These are phyloP conservation scores for Callionymus lyra DNA, from an alignment of 2,113 vertebrate species.

Conservation along the genomic window DNA sequence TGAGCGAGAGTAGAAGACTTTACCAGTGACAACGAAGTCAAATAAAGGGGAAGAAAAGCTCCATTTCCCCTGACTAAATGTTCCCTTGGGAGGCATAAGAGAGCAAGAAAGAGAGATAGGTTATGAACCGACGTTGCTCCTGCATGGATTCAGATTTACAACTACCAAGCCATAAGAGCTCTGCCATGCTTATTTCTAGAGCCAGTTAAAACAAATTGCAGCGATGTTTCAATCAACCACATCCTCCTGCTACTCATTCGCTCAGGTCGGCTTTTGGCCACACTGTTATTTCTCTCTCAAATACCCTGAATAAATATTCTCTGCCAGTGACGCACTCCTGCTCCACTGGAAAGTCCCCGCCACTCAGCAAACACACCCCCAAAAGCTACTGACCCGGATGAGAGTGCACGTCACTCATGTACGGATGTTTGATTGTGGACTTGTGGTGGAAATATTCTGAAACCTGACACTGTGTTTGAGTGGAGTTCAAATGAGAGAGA, in stretches of 20 bases:
- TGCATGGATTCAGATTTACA: constrained; percentile 61
- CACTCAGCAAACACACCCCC: constrained; percentile 1
- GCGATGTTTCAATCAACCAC: constrained; percentile 58
- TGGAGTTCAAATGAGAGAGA: constrained; percentile 45
- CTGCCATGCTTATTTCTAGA: constrained; percentile 64
- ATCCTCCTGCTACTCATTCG: constrained; percentile 46
- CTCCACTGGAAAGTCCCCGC: constrained; percentile 46
- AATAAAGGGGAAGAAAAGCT: constrained; percentile 62
- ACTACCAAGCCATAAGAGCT: constrained; percentile 47
- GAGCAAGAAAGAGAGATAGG: constrained; percentile 46
- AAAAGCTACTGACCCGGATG: constrained; percentile 5
- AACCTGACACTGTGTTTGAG: constrained; percentile 56
- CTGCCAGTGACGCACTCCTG: constrained; percentile 40
- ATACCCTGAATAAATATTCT: constrained; percentile 62
- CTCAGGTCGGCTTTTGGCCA: constrained; percentile 33
- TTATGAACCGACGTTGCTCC: constrained; percentile 54
- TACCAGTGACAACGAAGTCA: constrained; percentile 50
- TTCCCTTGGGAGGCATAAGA: constrained; percentile 55
- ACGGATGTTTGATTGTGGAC: constrained; percentile 45
- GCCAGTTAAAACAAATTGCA: constrained; percentile 71
- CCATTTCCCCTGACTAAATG: constrained; percentile 57
- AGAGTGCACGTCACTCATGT: constrained; percentile 16
- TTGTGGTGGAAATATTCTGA: constrained; percentile 35
- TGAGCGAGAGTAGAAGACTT: constrained; percentile 15
- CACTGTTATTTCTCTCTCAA: constrained; percentile 52